Conservation (phyloP, 2,113 vertebrate species). For the Capra hircus region DNA sequence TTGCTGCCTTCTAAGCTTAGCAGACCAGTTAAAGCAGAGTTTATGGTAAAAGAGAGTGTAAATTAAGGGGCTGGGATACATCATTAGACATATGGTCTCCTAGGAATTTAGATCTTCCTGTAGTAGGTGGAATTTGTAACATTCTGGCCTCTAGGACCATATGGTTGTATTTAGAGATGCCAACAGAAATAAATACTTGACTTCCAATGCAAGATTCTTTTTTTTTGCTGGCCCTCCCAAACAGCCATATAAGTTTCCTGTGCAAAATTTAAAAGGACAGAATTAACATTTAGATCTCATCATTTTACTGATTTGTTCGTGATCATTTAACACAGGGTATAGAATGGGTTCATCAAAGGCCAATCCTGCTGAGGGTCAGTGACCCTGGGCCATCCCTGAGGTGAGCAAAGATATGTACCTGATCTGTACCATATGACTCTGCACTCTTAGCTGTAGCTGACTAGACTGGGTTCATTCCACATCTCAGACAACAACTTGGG, state of each 20-base stretch:
- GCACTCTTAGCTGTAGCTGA: background rate
- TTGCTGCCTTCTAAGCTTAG: background rate
- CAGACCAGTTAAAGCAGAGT: constrained; percentile 34
- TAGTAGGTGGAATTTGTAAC: constrained; percentile 59
- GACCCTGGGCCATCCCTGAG: background rate
- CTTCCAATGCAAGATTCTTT: constrained; percentile 4
- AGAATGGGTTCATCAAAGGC: background rate
- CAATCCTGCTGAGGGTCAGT: background rate
- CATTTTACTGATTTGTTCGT: background rate
- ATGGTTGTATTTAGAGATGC: constrained; percentile 61
- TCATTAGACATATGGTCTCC: constrained; percentile 61
- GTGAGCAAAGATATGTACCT: background rate
- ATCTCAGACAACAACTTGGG: background rate
- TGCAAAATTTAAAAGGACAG: constrained; percentile 29
- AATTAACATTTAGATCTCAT: background rate
- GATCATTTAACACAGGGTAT: background rate
- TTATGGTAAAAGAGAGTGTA: constrained; percentile 49
- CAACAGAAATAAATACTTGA: constrained; percentile 57
- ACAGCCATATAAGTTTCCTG: background rate
- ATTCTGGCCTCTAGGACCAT: constrained; percentile 59
- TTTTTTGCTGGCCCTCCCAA: background rate
- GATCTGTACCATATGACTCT: background rate
- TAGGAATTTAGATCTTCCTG: constrained; percentile 40
- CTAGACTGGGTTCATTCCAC: background rate
- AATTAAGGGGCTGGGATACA: constrained; percentile 34